phyloP scores from a whole-genome alignment of 1,140 invertebrate genomes.

The Onthophagus taurus region DNA sequence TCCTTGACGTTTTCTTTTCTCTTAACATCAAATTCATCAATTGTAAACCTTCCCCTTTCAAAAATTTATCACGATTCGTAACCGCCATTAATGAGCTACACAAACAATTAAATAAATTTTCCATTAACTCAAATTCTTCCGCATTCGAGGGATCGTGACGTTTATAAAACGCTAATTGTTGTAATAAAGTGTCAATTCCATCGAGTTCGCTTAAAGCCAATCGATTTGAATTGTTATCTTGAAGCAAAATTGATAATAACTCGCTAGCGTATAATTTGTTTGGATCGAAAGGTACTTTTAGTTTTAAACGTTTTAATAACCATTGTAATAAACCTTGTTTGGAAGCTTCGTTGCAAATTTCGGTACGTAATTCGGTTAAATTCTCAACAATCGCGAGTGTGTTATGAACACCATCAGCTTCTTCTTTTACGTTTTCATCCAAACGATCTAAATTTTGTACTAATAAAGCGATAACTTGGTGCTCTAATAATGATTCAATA shows the following conservation, averaged over 20 bases:
- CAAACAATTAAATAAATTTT: constrained; percentile 93
- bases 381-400: constrained; percentile 80
- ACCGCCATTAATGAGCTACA: constrained; percentile 87
- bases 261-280: constrained; percentile 97
- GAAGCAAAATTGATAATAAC: constrained; percentile 90
- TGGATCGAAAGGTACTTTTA: constrained; percentile 80
- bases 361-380: constrained; percentile 80
- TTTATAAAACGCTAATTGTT: constrained; percentile 93
- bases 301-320: constrained; percentile 81
- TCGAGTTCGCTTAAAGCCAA: constrained; percentile 80
- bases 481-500: constrained; percentile 71
- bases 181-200: constrained; percentile 92
- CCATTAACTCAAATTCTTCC: constrained; percentile 98
- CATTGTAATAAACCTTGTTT: constrained; percentile 87
- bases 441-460: constrained; percentile 89
- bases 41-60: constrained; percentile 91
- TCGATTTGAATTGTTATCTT: constrained; percentile 79
- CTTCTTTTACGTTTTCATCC: constrained; percentile 90
- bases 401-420: constrained; percentile 93
- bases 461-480: constrained; percentile 83
- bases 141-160: constrained; percentile 80
- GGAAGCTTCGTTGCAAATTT: constrained; percentile 72
- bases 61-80: constrained; percentile 82
- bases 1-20: constrained; percentile 93
- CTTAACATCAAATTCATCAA: constrained; percentile 95